These are phyloP conservation scores for Microcebus griseorufus DNA, from an alignment of 2,113 vertebrate species.

Conservation along the genomic window DNA sequence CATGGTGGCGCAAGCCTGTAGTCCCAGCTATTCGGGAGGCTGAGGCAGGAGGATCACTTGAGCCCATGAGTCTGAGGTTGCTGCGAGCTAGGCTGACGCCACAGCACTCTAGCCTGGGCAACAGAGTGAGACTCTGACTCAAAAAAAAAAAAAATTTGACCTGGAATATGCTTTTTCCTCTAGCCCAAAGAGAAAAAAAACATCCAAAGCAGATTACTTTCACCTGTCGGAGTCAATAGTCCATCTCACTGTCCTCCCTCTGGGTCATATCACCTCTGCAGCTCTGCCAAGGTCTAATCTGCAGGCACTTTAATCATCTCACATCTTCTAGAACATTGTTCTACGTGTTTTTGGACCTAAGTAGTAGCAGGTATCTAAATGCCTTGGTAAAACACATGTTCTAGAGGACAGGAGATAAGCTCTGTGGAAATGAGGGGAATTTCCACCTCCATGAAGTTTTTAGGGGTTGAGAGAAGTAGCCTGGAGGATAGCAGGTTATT, in stretches of 20 bases:
- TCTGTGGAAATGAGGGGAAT: not conserved
- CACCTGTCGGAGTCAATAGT: not conserved
- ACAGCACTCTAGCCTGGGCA: too few species aligned
- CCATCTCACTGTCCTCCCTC: not conserved
- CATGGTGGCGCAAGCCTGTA: too few species aligned
- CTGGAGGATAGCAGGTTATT: not conserved
- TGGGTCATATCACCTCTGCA: not conserved
- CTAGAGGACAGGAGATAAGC: not conserved
- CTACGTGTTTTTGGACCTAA: not conserved
- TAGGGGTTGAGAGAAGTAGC: not conserved
- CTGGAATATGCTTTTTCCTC: not conserved
- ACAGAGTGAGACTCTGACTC: too few species aligned
- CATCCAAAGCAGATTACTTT: not conserved
- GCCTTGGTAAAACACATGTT: not conserved
- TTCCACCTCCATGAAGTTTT: not conserved
- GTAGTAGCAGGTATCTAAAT: constrained; percentile 20
- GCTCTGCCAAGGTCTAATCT: not conserved
- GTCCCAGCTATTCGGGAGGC: too few species aligned
- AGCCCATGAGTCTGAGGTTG: too few species aligned
- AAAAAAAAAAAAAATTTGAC: too few species aligned
- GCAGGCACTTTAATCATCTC: not conserved
- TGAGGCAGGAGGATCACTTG: too few species aligned
- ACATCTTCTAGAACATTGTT: not conserved
- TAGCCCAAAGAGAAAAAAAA: not conserved
- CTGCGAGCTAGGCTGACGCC: too few species aligned